Conservation (phyloP, 2,888 invertebrate species). For the Imbricaverruca yamaguchii region DNA sequence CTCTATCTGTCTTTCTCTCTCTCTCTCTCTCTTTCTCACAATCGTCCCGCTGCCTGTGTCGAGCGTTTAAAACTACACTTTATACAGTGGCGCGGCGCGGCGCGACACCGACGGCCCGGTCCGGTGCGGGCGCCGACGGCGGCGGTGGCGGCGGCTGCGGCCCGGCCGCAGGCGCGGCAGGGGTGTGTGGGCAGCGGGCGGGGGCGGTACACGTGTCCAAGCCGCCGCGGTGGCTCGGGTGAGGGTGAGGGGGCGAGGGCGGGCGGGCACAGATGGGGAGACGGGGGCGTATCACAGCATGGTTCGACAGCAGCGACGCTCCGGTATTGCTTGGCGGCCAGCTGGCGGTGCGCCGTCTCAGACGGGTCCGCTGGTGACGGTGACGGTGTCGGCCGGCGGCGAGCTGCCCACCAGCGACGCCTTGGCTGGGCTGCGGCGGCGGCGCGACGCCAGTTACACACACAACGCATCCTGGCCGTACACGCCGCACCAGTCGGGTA, state of each 20-base stretch:
- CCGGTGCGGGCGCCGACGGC: not conserved
- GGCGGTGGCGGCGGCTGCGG: not conserved
- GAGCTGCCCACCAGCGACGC: not conserved
- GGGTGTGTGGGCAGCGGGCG: not conserved
- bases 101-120: too few species aligned
- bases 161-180: not conserved
- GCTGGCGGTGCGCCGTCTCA: not conserved
- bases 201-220: not conserved
- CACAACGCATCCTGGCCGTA: not conserved
- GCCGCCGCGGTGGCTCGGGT: too few species aligned
- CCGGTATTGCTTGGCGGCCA: not conserved
- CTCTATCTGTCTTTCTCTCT: too few species aligned
- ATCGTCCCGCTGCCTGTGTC: not conserved
- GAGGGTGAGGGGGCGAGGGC: too few species aligned
- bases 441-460: not conserved
- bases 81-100: not conserved
- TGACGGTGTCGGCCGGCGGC: not conserved
- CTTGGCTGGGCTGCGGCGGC: not conserved
- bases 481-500: not conserved
- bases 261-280: not conserved
- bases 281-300: conserved; percentile 2
- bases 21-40: too few species aligned
- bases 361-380: not conserved
- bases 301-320: not conserved
- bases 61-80: conserved; percentile 11